A percentile compares a stretch with the other conserved stretches of the same genome.
These are phyloP conservation scores for Acyrthosiphon pisum DNA, from an alignment of 1,140 invertebrate species.

Conservation along the genomic window DNA sequence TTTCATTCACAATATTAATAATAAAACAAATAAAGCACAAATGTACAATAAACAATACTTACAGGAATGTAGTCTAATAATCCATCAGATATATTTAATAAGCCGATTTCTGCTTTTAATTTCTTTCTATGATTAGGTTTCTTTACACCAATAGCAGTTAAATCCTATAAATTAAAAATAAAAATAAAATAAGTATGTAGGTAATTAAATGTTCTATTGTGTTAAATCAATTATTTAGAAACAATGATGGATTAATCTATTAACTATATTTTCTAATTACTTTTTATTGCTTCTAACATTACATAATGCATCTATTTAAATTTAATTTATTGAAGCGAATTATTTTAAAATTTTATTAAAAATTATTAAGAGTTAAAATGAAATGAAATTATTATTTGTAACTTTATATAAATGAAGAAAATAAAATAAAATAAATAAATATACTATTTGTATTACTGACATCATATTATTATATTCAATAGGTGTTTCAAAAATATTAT, in stretches of 20 bases:
- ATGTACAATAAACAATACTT: conserved; percentile 63
- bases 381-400: not conserved
- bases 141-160: conserved; percentile 86
- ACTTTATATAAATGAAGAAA: not conserved
- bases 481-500: not conserved
- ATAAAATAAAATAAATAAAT: not conserved
- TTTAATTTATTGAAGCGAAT: not conserved
- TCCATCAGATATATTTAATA: conserved; percentile 92
- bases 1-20: not conserved
- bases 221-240: not conserved
- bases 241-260: not conserved
- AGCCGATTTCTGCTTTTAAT: conserved; percentile 94
- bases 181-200: not conserved
- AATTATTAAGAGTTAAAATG: not conserved
- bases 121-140: conserved; percentile 96
- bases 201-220: not conserved
- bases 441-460: not conserved
- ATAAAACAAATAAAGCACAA: conserved; percentile 6
- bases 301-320: not conserved
- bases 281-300: not conserved
- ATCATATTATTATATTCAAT: not conserved
- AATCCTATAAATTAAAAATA: conserved; percentile 65
- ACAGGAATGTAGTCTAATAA: conserved; percentile 91
- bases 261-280: too few relatives aligned
- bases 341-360: not conserved